Conservation (phyloP, 2,888 invertebrate genomes). For the Epistrophe eligans region DNA sequence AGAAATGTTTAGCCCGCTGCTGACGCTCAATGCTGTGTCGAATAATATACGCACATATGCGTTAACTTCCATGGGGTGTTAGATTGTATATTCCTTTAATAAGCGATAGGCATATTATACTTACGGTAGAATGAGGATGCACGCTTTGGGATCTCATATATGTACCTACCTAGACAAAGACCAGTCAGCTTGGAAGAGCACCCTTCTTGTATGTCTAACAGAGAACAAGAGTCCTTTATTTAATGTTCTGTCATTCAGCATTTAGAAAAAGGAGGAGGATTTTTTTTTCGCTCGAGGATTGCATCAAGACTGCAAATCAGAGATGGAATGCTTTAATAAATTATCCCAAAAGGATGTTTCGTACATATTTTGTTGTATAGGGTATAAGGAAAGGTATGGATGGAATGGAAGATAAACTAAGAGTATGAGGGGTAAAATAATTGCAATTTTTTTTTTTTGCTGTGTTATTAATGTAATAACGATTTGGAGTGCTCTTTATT, state of each 20-base stretch:
- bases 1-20: slow-evolving; percentile 9
- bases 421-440: slow-evolving; percentile 35
- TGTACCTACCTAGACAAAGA: slow-evolving; percentile 34
- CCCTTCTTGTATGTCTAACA: slow-evolving; percentile 14
- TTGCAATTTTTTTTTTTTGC: slow-evolving; percentile 9
- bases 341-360: slow-evolving; percentile 50
- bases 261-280: slow-evolving; percentile 35
- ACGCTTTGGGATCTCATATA: slow-evolving; percentile 24
- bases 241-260: slow-evolving; percentile 54
- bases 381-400: background rate
- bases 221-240: slow-evolving; percentile 32
- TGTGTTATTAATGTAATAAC: slow-evolving; percentile 60
- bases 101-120: slow-evolving; percentile 53
- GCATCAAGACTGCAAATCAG: slow-evolving; percentile 46
- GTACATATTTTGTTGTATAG: slow-evolving; percentile 16
- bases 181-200: slow-evolving; percentile 36
- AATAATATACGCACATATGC: slow-evolving; percentile 59
- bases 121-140: slow-evolving; percentile 5
- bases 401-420: slow-evolving; percentile 34
- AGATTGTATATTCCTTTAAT: slow-evolving; percentile 71
- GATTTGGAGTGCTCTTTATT: slow-evolving; percentile 54
- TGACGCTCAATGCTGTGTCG: slow-evolving; percentile 1
- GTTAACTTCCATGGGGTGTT: slow-evolving; percentile 53
- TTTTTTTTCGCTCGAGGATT: slow-evolving; percentile 10
- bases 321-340: slow-evolving; percentile 72